A percentile compares a stretch with the other conserved stretches of the same genome.
Evolutionary conservation across 2,888 invertebrate species (phyloP).

Genomic region (Heliconius cydno): DNA sequence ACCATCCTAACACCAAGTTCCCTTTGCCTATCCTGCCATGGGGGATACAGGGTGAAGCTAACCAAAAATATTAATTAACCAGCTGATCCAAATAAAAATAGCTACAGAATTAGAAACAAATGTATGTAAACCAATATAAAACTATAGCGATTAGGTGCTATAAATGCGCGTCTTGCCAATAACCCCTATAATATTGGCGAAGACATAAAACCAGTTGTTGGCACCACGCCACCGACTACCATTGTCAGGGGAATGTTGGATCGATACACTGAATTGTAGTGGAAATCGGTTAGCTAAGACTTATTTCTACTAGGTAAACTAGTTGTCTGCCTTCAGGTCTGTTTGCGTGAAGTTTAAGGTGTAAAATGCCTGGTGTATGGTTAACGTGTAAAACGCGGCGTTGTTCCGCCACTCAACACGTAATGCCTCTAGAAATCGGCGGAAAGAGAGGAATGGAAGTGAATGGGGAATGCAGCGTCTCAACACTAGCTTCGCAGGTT

Average conservation of each 20-base stretch:
- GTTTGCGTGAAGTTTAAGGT: background rate
- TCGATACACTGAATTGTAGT: conserved; percentile 31
- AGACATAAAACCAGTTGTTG: conserved; percentile 35
- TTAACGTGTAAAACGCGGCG: no score
- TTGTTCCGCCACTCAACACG: no score
- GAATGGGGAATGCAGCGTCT: no score
- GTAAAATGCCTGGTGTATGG: background rate
- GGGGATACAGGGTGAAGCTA: no score
- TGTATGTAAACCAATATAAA: background rate
- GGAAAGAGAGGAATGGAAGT: no score
- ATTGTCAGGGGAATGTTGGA: conserved; percentile 39
- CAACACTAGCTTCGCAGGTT: no score
- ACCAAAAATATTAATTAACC: background rate
- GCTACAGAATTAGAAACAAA: background rate
- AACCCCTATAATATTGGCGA: conserved; percentile 54
- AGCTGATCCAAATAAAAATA: conserved; percentile 9
- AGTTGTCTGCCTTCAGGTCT: background rate
- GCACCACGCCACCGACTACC: conserved; percentile 50
- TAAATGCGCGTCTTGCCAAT: conserved; percentile 53
- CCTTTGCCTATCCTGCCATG: no score
- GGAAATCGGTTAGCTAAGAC: background rate
- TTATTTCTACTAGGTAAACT: background rate
- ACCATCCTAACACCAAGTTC: no score
- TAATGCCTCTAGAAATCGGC: no score
- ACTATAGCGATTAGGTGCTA: background rate